These are phyloP conservation scores for Neodiprion pinetum DNA, from an alignment of 1,140 invertebrate species.

Conservation along the genomic window DNA sequence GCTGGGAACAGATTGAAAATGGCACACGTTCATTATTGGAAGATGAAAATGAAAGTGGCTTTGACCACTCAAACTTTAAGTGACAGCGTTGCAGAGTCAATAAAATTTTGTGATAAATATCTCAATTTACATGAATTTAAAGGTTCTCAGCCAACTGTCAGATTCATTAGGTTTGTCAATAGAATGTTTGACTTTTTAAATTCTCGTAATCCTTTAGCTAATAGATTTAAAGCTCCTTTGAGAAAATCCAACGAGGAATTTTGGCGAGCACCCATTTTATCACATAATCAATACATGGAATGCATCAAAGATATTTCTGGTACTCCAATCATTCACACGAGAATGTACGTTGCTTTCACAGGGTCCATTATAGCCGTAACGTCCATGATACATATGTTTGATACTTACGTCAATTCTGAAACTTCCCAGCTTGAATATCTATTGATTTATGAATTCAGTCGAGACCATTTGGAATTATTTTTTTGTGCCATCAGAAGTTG, in stretches of 20 bases:
- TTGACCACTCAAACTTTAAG: constrained; percentile 13
- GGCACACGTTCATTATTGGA: not conserved
- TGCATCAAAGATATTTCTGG: not conserved
- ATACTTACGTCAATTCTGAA: constrained; percentile 30
- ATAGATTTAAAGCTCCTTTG: constrained; percentile 27
- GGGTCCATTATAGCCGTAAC: constrained; percentile 26
- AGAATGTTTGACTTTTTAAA: constrained; percentile 35
- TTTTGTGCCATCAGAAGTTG: constrained; percentile 30
- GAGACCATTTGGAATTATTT: constrained; percentile 37
- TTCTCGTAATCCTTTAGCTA: constrained; percentile 27
- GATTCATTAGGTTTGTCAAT: constrained; percentile 29
- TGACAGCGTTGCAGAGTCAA: constrained; percentile 14
- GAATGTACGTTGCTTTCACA: not conserved
- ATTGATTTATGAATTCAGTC: constrained; percentile 32
- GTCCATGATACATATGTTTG: constrained; percentile 25
- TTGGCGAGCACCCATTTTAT: constrained; percentile 21
- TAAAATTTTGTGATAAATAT: not conserved
- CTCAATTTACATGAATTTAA: constrained; percentile 9
- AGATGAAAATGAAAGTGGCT: constrained; percentile 13
- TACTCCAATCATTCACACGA: too few species aligned
- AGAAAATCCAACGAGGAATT: constrained; percentile 21
- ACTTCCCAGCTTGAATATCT: constrained; percentile 28
- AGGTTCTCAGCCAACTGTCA: constrained; percentile 18
- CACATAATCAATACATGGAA: constrained; percentile 24
- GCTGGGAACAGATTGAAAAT: not conserved